Conservation (phyloP, 2,888 invertebrate genomes). For the Drosophila prolongata region DNA sequence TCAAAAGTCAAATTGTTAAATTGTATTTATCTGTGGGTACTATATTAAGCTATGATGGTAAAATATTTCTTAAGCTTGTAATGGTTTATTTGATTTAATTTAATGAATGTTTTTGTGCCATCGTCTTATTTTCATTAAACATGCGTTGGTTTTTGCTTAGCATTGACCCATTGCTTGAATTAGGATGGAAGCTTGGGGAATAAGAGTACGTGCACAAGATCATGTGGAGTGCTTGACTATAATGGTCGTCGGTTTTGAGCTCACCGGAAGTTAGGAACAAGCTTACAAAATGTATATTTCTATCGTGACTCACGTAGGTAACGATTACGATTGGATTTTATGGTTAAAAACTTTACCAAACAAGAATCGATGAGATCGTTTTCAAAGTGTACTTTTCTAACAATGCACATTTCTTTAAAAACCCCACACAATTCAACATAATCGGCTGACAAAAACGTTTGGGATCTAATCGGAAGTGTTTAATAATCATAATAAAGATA, state of each 20-base stretch:
- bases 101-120: neutral
- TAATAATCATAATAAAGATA: conserved; percentile 26
- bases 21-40: no score
- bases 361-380: no score
- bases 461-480: conserved; percentile 21
- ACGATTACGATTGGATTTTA: no score
- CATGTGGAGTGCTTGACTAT: conserved; percentile 30
- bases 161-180: conserved; percentile 35
- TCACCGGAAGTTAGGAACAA: conserved; percentile 18
- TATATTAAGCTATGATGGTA: no score
- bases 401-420: no score
- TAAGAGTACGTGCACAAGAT: conserved; percentile 29
- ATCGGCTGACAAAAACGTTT: conserved; percentile 36
- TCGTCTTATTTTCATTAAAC: conserved; percentile 1
- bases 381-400: neutral
- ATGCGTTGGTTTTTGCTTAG: conserved; percentile 5
- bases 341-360: no score
- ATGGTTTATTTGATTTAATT: no score
- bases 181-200: neutral
- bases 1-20: neutral
- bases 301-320: neutral
- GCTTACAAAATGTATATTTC: neutral
- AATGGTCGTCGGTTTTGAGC: neutral
- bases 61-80: no score
- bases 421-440: neutral